Evolutionary conservation across 2,797 vertebrate species (phyloP), one percentile per base, ranked within the genome.

Genomic region (Bradypodion ventrale): DNA sequence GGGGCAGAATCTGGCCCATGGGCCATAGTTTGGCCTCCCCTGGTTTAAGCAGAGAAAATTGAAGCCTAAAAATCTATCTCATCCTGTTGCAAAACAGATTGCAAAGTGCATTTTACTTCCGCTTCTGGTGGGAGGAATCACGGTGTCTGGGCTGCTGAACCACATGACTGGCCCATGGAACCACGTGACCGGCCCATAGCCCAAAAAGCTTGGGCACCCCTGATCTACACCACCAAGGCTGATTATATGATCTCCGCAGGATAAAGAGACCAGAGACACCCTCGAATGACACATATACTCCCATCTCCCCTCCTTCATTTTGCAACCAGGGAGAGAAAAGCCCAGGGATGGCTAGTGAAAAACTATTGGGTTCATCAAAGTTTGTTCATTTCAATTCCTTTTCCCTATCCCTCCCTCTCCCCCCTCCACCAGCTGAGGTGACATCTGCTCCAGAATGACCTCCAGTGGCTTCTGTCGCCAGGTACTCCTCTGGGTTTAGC

Each of bases 361-460:
- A 91, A 92, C 87, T 89, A 52, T 79, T 62, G 56, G 25, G 79
- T 77, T 85, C 52, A 70, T 77, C 73, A 60, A 94, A 93, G 91
- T 90, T 91, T 92, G 92, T 93, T 94, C 90, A 93, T 94, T 95
- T 94, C 87, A 83, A 35, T 83, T 69, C 63, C 29, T 83, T 59
- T 35, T 66, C 62, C 52, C 42, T 37, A 12, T 60, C 69, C 92
- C 32, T 62, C 23, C 40, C 92, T n/a, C 92, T 93, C 95, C 92
- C 32, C 62, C 92, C 92, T 92, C 94, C 93, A 93, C 93, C 92
- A 88, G 89, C 91, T 91, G 92, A 93, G 89, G 87, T 94, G 94
- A 94, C 93, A 95, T 95, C 93, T 95, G 94, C 93, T 95, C 93
- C 92, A 91, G 87, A 92, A 93, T 92, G 94, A 94, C 94, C 93